Conservation (phyloP, 2,888 invertebrate genomes). For the Drosophila meridiana region DNA sequence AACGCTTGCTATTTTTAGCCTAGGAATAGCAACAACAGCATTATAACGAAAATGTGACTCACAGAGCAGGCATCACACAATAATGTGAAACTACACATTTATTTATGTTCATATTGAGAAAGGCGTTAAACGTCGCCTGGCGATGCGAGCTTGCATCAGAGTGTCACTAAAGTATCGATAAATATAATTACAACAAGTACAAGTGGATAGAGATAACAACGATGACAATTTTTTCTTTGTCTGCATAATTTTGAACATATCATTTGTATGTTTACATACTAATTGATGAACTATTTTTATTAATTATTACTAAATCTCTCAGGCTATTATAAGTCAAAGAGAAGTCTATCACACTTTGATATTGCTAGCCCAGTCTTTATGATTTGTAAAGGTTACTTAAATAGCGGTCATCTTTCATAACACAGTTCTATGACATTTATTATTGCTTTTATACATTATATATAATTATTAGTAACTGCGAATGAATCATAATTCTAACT, state of each 20-base stretch:
- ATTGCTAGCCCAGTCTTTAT: not conserved
- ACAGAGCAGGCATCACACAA: conserved; percentile 35
- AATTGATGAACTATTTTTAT: not conserved
- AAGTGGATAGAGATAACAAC: not conserved
- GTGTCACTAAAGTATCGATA: conserved; percentile 16
- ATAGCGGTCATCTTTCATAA: not conserved
- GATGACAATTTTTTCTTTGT: not conserved
- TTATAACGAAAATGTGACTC: conserved; percentile 51
- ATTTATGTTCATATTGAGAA: conserved; percentile 40
- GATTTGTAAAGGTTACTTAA: not conserved
- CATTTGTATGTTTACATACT: not conserved
- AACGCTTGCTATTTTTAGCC: conserved; percentile 57
- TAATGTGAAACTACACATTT: conserved; percentile 26
- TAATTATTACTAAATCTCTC: not conserved
- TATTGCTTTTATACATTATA: not conserved
- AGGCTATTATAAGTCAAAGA: not conserved
- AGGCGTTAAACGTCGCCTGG: conserved; percentile 29
- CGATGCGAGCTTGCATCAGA: not conserved
- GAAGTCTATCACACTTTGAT: not conserved
- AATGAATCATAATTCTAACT: conserved; percentile 15
- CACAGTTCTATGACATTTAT: conserved; percentile 11
- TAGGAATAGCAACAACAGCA: conserved; percentile 30
- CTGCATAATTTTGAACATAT: not conserved
- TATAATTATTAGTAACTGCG: not conserved
- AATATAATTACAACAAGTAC: not conserved